Percentiles rank a stretch among this genome's conserved stretches.
phyloP scores from a whole-genome alignment of 2,888 invertebrate genomes.

The Xestia rhomboidea region DNA sequence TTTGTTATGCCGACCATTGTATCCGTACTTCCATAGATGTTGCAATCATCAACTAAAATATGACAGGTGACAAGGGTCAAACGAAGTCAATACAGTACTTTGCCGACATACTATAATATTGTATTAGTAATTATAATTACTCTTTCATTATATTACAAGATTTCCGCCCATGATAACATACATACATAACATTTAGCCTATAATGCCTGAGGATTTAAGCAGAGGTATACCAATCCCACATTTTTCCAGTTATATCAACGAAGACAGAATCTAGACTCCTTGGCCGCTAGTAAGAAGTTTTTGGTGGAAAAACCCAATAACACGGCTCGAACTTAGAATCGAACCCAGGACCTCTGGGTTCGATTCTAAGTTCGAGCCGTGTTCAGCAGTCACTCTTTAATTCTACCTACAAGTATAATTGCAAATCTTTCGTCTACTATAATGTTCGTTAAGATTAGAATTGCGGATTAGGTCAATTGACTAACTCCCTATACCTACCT shows the following conservation, averaged over 20 bases:
- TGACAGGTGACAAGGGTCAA: slow-evolving; percentile 31
- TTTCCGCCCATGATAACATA: no score
- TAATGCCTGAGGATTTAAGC: neutral
- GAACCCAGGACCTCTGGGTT: no score
- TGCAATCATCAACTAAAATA: slow-evolving; percentile 19
- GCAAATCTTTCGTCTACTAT: no score
- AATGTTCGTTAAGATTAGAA: neutral
- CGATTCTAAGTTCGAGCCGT: no score
- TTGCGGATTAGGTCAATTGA: neutral
- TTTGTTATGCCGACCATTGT: slow-evolving; percentile 15
- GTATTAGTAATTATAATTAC: slow-evolving; percentile 1
- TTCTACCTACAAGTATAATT: neutral
- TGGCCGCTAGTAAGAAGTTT: no score
- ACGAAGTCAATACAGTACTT: slow-evolving; percentile 7
- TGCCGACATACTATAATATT: neutral
- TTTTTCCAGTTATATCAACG: no score
- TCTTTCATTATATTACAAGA: neutral
- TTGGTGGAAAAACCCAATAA: no score
- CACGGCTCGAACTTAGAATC: no score
- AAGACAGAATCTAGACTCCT: no score
- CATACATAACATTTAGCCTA: neutral
- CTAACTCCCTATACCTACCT: neutral
- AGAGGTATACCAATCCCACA: no score
- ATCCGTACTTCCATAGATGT: slow-evolving; percentile 22
- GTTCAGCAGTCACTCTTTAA: no score